Percentiles rank a stretch among this genome's conserved stretches.
These are phyloP conservation scores for Acanthornis magna DNA, from an alignment of 2,797 vertebrate species.

Conservation along the genomic window DNA sequence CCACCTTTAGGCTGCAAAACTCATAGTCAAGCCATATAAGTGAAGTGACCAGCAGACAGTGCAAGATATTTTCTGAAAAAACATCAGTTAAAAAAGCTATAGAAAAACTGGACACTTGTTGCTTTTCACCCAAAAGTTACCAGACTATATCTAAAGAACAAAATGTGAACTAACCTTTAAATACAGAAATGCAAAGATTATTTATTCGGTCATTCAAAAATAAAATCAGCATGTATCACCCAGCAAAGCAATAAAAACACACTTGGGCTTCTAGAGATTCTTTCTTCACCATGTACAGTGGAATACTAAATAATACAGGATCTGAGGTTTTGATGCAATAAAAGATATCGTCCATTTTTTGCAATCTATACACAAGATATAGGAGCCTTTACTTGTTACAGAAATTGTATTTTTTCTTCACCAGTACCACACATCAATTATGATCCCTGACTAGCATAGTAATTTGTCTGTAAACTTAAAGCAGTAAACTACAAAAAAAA, in stretches of 20 bases:
- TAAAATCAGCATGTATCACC: not conserved
- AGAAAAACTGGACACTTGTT: constrained; percentile 31
- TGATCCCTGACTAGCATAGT: constrained; percentile 23
- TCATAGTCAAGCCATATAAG: not conserved
- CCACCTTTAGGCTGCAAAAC: not conserved
- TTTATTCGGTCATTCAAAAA: not conserved
- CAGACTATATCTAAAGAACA: not conserved
- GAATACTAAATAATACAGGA: not conserved
- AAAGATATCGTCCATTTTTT: not conserved
- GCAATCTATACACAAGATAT: not conserved
- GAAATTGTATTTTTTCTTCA: constrained; percentile 43
- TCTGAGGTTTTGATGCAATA: not conserved
- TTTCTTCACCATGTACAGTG: not conserved
- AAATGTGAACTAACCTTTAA: not conserved
- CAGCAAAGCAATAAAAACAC: not conserved
- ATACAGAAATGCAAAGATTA: not conserved
- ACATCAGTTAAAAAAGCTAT: not conserved
- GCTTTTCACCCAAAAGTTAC: not conserved
- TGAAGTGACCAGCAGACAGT: not conserved
- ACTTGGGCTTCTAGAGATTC: not conserved
- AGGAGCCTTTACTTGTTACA: not conserved
- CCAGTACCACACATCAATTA: constrained; percentile 3
- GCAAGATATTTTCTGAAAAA: not conserved
- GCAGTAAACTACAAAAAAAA: constrained; percentile 35
- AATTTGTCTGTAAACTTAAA: constrained; percentile 45